These are phyloP conservation scores for Lasioglossum villosulum DNA, from an alignment of 2,888 invertebrate species.

Conservation along the genomic window DNA sequence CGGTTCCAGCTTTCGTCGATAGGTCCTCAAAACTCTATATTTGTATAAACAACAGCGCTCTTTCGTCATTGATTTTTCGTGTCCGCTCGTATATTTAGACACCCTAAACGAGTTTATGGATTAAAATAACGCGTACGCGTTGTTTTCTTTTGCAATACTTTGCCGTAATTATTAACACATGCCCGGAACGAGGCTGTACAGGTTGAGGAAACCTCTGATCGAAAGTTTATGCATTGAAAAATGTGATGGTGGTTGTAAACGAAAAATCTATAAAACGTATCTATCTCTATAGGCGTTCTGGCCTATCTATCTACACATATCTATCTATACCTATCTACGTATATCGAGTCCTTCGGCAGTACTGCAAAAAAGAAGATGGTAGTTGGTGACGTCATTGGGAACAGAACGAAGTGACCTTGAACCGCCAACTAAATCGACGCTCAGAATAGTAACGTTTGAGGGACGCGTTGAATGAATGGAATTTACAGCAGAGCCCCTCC, in stretches of 20 bases:
- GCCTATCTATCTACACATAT: not conserved
- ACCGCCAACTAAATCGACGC: constrained; percentile 17
- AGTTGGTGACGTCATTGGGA: not conserved
- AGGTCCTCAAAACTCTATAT: not conserved
- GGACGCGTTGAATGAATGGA: not conserved
- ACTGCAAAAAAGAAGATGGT: constrained; percentile 1
- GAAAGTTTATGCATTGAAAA: not conserved
- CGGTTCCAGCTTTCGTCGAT: not conserved
- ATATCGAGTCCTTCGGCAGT: not conserved
- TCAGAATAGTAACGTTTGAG: not conserved
- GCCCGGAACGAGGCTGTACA: too few relatives aligned
- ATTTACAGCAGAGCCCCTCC: not conserved
- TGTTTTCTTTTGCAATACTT: too few relatives aligned
- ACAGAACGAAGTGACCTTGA: not conserved
- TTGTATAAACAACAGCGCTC: not conserved
- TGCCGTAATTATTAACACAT: too few relatives aligned
- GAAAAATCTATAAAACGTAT: not conserved
- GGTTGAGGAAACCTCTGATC: not conserved
- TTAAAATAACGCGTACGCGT: not conserved
- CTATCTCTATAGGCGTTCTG: not conserved
- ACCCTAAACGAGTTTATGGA: not conserved
- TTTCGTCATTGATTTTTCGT: not conserved
- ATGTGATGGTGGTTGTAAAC: not conserved
- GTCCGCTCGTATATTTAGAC: not conserved
- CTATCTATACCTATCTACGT: not conserved